A percentile compares a stretch with the other conserved stretches of the same genome.
Conservation (phyloP, 2,113 vertebrate genomes). For the Nymphicus hollandicus region DNA sequence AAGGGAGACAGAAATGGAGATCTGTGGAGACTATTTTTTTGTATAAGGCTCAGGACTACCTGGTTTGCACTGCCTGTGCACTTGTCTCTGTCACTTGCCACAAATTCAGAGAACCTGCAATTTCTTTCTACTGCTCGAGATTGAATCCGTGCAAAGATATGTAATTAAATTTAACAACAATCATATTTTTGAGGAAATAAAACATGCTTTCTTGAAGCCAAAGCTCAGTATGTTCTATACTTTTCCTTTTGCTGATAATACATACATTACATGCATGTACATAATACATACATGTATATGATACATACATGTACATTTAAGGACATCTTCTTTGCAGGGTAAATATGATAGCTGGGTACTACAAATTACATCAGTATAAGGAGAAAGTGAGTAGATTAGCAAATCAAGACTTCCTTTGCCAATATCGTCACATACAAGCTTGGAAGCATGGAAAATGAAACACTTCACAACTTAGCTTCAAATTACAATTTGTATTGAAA, state of each 20-base stretch:
- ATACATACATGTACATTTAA: neutral
- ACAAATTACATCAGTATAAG: neutral
- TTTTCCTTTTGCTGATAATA: neutral
- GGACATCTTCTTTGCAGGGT: neutral
- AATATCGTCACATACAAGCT: neutral
- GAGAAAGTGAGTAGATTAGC: neutral
- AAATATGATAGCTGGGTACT: neutral
- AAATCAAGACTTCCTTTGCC: neutral
- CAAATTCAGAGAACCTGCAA: neutral
- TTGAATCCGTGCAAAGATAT: neutral
- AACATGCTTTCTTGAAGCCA: neutral
- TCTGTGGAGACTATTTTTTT: neutral
- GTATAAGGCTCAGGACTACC: neutral
- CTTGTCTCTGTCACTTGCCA: neutral
- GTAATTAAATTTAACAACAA: neutral
- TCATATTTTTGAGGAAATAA: neutral
- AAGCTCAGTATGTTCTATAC: neutral
- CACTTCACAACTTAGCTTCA: neutral
- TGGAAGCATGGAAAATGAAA: neutral
- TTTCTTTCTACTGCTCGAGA: neutral
- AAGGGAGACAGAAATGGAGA: neutral
- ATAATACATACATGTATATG: neutral
- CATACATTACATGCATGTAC: neutral
- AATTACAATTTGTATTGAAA: neutral
- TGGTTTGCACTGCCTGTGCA: neutral